Conservation (phyloP, 2,797 vertebrate genomes). For the Gallinago stenura region DNA sequence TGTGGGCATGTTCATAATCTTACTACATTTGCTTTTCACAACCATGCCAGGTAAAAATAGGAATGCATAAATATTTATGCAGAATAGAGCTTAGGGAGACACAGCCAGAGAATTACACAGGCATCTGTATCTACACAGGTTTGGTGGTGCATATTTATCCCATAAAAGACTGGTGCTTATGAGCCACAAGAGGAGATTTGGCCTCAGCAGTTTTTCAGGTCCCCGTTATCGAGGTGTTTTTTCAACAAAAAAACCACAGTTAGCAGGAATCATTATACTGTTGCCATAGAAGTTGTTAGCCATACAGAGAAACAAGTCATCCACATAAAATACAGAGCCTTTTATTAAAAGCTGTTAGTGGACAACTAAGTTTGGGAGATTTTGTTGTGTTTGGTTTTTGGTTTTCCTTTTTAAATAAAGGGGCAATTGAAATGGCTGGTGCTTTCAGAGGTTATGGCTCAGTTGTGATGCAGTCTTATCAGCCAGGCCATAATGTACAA, state of each 20-base stretch:
- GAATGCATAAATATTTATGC: neutral
- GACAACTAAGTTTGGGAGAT: neutral
- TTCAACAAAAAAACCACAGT: neutral
- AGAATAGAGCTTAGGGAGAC: neutral
- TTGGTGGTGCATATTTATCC: neutral
- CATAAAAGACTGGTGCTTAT: neutral
- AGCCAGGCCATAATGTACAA: conserved; percentile 17
- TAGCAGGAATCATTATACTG: neutral
- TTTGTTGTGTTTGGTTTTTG: neutral
- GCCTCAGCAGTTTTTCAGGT: neutral
- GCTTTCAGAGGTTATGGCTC: neutral
- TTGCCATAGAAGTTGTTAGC: neutral
- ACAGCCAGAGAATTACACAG: neutral
- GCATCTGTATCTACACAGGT: neutral
- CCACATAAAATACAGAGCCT: neutral
- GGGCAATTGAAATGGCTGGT: neutral
- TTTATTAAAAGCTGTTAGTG: neutral
- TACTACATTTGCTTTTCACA: neutral
- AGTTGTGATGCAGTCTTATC: neutral
- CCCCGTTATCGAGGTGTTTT: neutral
- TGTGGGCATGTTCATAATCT: neutral
- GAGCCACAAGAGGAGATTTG: neutral
- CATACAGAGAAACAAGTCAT: neutral
- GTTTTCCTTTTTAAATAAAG: neutral
- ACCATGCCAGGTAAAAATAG: neutral